phyloP scores from a whole-genome alignment of 2,113 vertebrate species.

The Bos javanicus region DNA sequence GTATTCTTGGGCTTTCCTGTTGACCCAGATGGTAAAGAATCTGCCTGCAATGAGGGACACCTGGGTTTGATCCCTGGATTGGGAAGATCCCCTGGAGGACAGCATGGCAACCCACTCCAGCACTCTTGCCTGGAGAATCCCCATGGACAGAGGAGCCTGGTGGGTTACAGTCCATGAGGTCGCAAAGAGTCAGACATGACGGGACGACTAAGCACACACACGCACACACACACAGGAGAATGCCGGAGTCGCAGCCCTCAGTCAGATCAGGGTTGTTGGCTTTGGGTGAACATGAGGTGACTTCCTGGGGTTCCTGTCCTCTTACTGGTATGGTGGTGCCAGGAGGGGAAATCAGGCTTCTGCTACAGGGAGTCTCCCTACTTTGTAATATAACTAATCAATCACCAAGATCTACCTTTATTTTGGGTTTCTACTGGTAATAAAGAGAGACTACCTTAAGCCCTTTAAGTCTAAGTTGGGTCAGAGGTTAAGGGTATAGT shows the following conservation, averaged over 20 bases:
- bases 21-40: background rate
- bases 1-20: background rate
- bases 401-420: background rate
- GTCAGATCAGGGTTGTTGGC: background rate
- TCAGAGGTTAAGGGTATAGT: too few species aligned
- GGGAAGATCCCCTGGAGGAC: background rate
- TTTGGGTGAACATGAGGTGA: background rate
- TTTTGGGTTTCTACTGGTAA: background rate
- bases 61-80: background rate
- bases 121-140: background rate
- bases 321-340: background rate
- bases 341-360: background rate
- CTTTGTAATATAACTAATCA: background rate
- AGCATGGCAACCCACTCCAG: background rate
- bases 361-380: background rate
- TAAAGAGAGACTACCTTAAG: too few species aligned
- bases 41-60: background rate
- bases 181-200: background rate
- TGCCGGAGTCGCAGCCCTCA: background rate
- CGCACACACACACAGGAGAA: background rate
- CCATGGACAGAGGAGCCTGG: background rate
- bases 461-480: too few species aligned
- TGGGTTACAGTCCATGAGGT: background rate
- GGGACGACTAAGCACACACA: rapidly evolving
- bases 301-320: background rate